Percentiles rank a stretch among this genome's conserved stretches.
Evolutionary conservation across 1,140 invertebrate species (phyloP).

Genomic region (Eciton burchellii): DNA sequence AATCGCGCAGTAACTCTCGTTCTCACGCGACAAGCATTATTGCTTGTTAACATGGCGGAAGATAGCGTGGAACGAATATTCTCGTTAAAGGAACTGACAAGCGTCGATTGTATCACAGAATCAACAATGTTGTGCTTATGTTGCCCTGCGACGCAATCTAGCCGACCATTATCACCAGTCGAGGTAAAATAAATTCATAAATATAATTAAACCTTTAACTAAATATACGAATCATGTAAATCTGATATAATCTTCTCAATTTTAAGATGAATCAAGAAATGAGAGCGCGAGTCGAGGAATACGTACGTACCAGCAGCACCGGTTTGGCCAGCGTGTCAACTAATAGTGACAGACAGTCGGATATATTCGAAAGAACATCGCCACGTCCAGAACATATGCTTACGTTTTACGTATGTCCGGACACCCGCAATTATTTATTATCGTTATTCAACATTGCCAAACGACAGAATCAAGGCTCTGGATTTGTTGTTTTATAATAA

Average conservation of each 20-base stretch:
- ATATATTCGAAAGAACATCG: slow-evolving; percentile 72
- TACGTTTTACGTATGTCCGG: slow-evolving; percentile 84
- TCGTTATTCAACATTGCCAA: slow-evolving; percentile 85
- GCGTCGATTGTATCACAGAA: slow-evolving; percentile 81
- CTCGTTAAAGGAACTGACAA: slow-evolving; percentile 83
- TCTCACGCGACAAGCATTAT: slow-evolving; percentile 83
- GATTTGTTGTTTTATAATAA: slow-evolving; percentile 81
- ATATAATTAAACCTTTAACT: background rate
- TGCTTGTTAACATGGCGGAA: slow-evolving; percentile 84
- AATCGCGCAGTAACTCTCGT: slow-evolving; percentile 84
- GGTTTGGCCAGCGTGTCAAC: slow-evolving; percentile 82
- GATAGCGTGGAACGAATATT: slow-evolving; percentile 84
- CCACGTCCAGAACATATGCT: slow-evolving; percentile 77
- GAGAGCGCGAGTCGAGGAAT: slow-evolving; percentile 86
- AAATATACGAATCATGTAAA: background rate
- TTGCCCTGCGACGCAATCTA: slow-evolving; percentile 68
- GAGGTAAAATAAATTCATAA: slow-evolving; percentile 74
- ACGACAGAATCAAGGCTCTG: slow-evolving; percentile 83
- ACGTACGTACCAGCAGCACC: slow-evolving; percentile 85
- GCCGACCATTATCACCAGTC: slow-evolving; percentile 75
- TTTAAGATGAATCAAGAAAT: slow-evolving; percentile 86
- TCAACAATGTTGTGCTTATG: slow-evolving; percentile 81
- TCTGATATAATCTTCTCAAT: slow-evolving; percentile 3
- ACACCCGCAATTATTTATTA: slow-evolving; percentile 85
- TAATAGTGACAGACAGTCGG: slow-evolving; percentile 80